A percentile compares a stretch with the other conserved stretches of the same genome.
phyloP scores from a whole-genome alignment of 2,797 vertebrate genomes.

The Harpagifer antarcticus region DNA sequence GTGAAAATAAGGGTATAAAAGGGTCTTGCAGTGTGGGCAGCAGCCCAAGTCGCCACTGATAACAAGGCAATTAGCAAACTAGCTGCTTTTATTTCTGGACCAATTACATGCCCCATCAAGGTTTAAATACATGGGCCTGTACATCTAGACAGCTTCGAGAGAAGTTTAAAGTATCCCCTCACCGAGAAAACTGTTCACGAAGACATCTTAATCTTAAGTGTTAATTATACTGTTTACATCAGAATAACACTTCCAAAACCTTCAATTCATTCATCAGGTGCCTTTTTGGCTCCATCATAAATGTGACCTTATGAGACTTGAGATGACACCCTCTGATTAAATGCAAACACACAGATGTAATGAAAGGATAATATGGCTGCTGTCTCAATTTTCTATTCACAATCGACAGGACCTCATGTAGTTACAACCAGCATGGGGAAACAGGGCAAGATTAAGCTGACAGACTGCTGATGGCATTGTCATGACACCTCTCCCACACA shows the following conservation, averaged over 20 bases:
- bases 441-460: constrained; percentile 2
- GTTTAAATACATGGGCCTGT: constrained; percentile 24
- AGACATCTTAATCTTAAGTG: not conserved
- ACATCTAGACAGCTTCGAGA: not conserved
- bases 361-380: not conserved
- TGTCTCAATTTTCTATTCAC: not conserved
- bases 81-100: constrained; percentile 51
- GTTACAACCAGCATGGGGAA: not conserved
- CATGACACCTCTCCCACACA: not conserved
- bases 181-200: not conserved
- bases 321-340: not conserved
- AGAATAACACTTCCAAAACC: not conserved
- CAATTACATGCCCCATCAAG: constrained; percentile 57
- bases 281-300: not conserved
- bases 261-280: not conserved
- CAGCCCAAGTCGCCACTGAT: constrained; percentile 29
- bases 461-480: constrained; percentile 3
- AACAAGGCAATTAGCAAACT: constrained; percentile 57
- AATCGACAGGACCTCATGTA: not conserved
- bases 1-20: constrained; percentile 36
- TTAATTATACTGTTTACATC: not conserved
- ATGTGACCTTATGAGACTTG: not conserved
- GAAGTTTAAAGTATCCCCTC: not conserved
- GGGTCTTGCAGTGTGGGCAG: constrained; percentile 28
- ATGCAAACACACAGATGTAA: not conserved